Evolutionary conservation across 2,888 invertebrate species (phyloP).

Genomic region (Apomyelois bistriatella): DNA sequence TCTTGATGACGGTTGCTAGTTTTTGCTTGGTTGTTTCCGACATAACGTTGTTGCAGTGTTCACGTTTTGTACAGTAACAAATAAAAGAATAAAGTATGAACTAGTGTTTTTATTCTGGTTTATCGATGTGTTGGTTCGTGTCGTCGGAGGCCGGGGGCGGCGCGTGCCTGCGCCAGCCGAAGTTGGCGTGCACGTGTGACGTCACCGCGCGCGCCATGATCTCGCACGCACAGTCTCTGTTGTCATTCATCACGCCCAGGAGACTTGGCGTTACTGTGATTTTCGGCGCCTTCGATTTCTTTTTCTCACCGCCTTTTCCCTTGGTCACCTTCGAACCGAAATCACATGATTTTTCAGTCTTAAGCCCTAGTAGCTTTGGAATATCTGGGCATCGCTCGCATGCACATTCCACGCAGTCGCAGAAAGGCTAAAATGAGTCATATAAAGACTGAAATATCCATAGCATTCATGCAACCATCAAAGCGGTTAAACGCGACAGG

Average conservation of each 20-base stretch:
- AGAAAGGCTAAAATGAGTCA: constrained; percentile 44
- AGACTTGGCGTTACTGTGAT: constrained; percentile 23
- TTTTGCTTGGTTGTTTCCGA: constrained; percentile 19
- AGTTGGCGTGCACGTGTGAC: constrained; percentile 35
- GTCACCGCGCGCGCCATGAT: constrained; percentile 39
- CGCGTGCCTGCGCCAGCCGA: constrained; percentile 24
- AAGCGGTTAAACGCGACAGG: too few relatives aligned
- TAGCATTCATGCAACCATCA: background rate
- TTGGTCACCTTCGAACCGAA: constrained; percentile 25
- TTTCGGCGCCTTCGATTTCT: constrained; percentile 12
- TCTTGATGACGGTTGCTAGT: constrained; percentile 19
- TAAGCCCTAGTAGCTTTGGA: constrained; percentile 33
- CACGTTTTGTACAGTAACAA: constrained; percentile 18
- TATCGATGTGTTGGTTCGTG: background rate
- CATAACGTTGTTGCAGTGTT: constrained; percentile 21
- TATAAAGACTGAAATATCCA: constrained; percentile 41
- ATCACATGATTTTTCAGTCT: constrained; percentile 31
- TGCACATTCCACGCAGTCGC: constrained; percentile 37
- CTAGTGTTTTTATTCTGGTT: constrained; percentile 20
- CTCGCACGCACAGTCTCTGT: constrained; percentile 40
- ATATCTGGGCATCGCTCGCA: constrained; percentile 42
- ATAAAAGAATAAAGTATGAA: constrained; percentile 27
- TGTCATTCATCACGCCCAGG: constrained; percentile 29
- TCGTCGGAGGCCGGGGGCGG: constrained; percentile 16
- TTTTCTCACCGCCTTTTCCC: constrained; percentile 11